phyloP scores from a whole-genome alignment of 2,888 invertebrate genomes.

The Theretra japonica region DNA sequence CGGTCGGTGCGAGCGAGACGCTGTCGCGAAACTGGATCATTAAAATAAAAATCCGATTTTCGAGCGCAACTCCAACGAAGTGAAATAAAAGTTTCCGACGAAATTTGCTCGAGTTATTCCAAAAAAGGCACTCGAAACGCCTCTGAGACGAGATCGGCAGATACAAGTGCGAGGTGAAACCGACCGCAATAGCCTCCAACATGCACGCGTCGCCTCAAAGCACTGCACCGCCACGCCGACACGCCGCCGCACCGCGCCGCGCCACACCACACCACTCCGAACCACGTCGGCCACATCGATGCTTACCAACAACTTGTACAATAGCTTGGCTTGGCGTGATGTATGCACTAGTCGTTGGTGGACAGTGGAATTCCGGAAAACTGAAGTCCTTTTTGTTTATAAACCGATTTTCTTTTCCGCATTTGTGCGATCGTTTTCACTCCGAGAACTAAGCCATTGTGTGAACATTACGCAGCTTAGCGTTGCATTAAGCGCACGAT shows the following conservation, averaged over 20 bases:
- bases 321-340: neutral
- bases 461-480: conserved; percentile 68
- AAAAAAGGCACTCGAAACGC: conserved; percentile 80
- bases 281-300: conserved; percentile 32
- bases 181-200: conserved; percentile 72
- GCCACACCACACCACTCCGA: conserved; percentile 38
- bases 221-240: conserved; percentile 40
- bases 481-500: conserved; percentile 72
- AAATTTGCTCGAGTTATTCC: conserved; percentile 84
- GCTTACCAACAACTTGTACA: conserved; percentile 53
- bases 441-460: conserved; percentile 63
- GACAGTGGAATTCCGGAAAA: conserved; percentile 29
- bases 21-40: conserved; percentile 78
- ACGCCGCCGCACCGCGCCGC: conserved; percentile 42
- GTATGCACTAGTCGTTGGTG: neutral
- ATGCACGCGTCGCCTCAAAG: conserved; percentile 46
- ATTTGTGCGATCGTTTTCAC: conserved; percentile 64
- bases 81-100: conserved; percentile 79
- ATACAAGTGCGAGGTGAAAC: conserved; percentile 79
- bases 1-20: conserved; percentile 76
- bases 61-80: conserved; percentile 78
- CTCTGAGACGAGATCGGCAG: conserved; percentile 72
- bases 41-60: conserved; percentile 83
- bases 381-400: conserved; percentile 49
- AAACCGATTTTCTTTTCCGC: conserved; percentile 61